Base-by-base conservation (phyloP, 2,888 invertebrate genomes). In the Cheilosia grossa region DNA sequence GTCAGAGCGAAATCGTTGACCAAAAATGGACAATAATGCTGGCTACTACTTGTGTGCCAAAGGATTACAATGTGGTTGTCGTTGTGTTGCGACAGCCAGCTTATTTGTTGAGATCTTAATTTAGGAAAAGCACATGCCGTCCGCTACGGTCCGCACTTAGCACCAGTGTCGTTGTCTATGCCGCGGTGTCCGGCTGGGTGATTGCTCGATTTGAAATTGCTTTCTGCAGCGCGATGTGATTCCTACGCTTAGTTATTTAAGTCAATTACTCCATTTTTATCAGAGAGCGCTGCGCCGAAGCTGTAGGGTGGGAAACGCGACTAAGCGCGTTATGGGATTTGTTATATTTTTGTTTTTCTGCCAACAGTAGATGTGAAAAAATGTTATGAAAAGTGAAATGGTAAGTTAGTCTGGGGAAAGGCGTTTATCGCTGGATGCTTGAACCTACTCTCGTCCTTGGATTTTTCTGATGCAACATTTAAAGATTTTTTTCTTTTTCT, bases 11-110 rank as follows among this genome's bases (percentile, higher is more conserved):
- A 80, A 85, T 85, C 75, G 70, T 72, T 85, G 75, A 81, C 85
- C 85, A 85, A 85, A 85, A 85, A 85, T 85, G 85, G 85, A 77
- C 85, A 85, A 81, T 80, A 85, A 80, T 85, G 51, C 69, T 42
- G 17, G 37, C n/a, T 53, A 56, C 27, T 49, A 56, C 27, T 49
- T 75, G 67, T 75, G 66, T 69, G 44, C 53, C 9, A 27, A 44
- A 17, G 27, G 37, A 10, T 72, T 75, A 81, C 81, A 81, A 70
- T 54, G 77, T 82, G 53, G 13, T 15, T 4, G 40, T 61, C 37
- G 24, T 49, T 33, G 37, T 4, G 40, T 30, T 63, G 24, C 51
- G 15, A 15, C 51, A 15, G 24, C 21, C 51, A 15, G 15, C 51
- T 51, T 56, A 27, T 19, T 17, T 19, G 80, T 66, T 85, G 85